Conservation (phyloP, 2,113 vertebrate species). For the Rhizomys pruinosus region DNA sequence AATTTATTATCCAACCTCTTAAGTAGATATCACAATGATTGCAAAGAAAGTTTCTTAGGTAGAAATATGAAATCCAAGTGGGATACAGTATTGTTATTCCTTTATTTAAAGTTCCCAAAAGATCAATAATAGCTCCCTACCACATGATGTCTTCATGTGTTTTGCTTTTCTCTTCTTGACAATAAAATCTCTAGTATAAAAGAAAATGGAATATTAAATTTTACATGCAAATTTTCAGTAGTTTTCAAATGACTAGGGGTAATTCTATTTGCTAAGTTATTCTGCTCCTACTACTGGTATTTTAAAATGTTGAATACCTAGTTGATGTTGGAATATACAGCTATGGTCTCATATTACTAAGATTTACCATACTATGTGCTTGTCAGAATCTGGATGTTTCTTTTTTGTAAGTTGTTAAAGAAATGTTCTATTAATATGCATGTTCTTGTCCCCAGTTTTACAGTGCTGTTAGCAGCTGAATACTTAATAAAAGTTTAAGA, state of each 20-base stretch:
- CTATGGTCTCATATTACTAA: constrained; percentile 54
- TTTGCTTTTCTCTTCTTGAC: not conserved
- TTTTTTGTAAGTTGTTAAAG: constrained; percentile 61
- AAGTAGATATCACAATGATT: constrained; percentile 11
- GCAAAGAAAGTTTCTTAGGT: not conserved
- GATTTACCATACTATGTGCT: constrained; percentile 52
- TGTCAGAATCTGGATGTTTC: constrained; percentile 64
- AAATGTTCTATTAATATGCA: constrained; percentile 60
- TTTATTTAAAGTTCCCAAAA: constrained; percentile 41
- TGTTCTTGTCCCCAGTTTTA: not conserved
- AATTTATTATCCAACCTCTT: not conserved
- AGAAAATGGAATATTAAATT: constrained; percentile 65
- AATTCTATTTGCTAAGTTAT: constrained; percentile 64
- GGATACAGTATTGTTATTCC: not conserved
- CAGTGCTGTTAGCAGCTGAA: constrained; percentile 35
- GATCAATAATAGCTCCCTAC: not conserved
- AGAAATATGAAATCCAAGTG: not conserved
- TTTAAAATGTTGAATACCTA: constrained; percentile 66
- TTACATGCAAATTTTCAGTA: constrained; percentile 66
- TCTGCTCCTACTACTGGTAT: constrained; percentile 63
- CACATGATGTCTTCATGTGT: constrained; percentile 15
- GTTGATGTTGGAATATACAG: constrained; percentile 57
- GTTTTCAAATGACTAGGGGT: constrained; percentile 58
- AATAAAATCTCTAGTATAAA: constrained; percentile 27
- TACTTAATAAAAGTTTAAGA: constrained; percentile 59